phyloP scores from a whole-genome alignment of 2,797 vertebrate species.

The Mastacembelus armatus region DNA sequence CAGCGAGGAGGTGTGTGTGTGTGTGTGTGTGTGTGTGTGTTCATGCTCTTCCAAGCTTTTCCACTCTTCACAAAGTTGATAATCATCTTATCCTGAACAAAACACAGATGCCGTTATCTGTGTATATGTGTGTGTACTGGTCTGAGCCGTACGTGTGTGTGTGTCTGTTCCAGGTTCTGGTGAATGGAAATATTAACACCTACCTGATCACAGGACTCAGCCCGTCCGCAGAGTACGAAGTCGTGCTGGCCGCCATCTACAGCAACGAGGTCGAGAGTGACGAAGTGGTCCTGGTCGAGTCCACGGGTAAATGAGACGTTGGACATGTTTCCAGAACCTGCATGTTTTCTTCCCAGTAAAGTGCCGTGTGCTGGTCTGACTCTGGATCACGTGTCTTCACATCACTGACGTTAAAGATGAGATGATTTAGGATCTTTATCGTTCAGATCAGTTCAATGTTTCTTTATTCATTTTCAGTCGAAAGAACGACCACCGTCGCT shows the following conservation, averaged over 20 bases:
- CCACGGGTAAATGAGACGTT: slow-evolving; percentile 83
- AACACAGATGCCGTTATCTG: too few species aligned
- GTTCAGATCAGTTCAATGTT: not conserved
- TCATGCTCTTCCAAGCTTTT: too few species aligned
- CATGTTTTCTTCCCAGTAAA: too few species aligned
- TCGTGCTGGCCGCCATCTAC: slow-evolving; percentile 89
- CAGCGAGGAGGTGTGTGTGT: slow-evolving; percentile 83
- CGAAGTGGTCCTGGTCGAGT: slow-evolving; percentile 82
- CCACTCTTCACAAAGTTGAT: too few species aligned
- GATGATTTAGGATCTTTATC: not conserved
- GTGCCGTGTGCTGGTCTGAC: too few species aligned
- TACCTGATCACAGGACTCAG: slow-evolving; percentile 86
- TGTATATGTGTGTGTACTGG: too few species aligned
- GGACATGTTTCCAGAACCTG: too few species aligned
- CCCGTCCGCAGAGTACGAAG: slow-evolving; percentile 88
- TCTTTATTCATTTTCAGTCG: slow-evolving; percentile 59
- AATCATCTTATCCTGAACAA: too few species aligned
- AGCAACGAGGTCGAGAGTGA: slow-evolving; percentile 90
- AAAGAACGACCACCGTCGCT: slow-evolving; percentile 68
- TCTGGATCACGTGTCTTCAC: too few species aligned
- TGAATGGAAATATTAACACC: slow-evolving; percentile 84
- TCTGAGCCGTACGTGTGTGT: not conserved
- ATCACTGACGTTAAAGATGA: slow-evolving; percentile 2
- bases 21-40: not conserved
- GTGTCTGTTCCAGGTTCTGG: slow-evolving; percentile 79